Conservation (phyloP, 2,797 vertebrate species). For the Philypnodon macrostomus region DNA sequence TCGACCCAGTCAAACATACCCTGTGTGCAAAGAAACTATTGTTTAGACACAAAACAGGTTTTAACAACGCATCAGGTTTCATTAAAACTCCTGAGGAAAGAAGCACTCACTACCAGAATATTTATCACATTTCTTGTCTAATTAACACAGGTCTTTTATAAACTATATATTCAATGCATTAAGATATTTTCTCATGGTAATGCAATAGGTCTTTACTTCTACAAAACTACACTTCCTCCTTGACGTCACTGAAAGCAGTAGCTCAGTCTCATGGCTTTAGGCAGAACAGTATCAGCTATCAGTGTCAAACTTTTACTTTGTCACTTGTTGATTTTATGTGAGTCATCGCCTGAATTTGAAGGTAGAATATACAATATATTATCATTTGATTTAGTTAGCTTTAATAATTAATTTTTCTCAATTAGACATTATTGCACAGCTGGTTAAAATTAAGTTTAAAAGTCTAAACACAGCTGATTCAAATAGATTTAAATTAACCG, state of each 20-base stretch:
- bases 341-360: not conserved
- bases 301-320: not conserved
- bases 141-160: not conserved
- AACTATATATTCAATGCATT: not conserved
- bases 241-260: not conserved
- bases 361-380: not conserved
- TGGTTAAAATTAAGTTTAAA: not conserved
- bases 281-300: not conserved
- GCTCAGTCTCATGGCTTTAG: slow-evolving; percentile 1
- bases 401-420: too few relatives aligned
- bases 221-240: not conserved
- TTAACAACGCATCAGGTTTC: slow-evolving; percentile 47
- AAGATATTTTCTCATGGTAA: not conserved
- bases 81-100: not conserved
- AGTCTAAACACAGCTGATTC: slow-evolving; percentile 1
- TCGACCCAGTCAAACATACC: slow-evolving; percentile 98
- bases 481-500: slow-evolving; percentile 28
- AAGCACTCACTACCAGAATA: not conserved
- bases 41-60: slow-evolving; percentile 46
- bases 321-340: not conserved
- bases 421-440: too few relatives aligned
- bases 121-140: not conserved
- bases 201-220: not conserved
- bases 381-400: too few relatives aligned
- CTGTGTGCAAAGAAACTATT: slow-evolving; percentile 70